A percentile compares a stretch with the other conserved stretches of the same genome.
Evolutionary conservation across 1,140 invertebrate genomes (phyloP).

Genomic region (Trichonephila inaurata): DNA sequence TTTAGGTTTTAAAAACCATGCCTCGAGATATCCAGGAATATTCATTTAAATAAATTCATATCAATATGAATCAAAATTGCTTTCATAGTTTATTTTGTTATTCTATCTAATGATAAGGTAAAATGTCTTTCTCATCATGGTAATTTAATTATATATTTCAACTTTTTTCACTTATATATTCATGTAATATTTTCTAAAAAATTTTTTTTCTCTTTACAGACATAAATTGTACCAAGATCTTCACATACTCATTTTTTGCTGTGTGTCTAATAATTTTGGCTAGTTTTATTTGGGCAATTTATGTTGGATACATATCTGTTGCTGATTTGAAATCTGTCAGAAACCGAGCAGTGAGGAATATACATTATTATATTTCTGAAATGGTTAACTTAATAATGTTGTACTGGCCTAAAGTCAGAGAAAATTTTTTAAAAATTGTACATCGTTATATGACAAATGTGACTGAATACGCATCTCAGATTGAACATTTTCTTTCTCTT

Average conservation of each 20-base stretch:
- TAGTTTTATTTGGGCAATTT: neutral
- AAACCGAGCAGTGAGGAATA: neutral
- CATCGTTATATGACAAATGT: conserved; percentile 41
- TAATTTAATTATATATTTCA: no score
- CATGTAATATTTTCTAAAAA: neutral
- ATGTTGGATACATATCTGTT: neutral
- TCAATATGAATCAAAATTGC: no score
- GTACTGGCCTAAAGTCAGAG: conserved; percentile 20
- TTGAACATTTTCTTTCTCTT: conserved; percentile 29
- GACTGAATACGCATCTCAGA: conserved; percentile 51
- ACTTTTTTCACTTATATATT: neutral
- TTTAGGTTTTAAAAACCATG: no score
- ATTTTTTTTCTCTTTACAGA: conserved; percentile 10
- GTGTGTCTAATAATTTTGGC: neutral
- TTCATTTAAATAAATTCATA: no score
- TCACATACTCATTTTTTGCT: conserved; percentile 3
- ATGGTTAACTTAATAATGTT: neutral
- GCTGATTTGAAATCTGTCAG: neutral
- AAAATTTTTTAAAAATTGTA: conserved; percentile 14
- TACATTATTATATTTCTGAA: neutral
- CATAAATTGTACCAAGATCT: neutral
- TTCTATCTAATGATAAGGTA: no score
- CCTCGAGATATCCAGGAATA: no score
- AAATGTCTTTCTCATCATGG: no score
- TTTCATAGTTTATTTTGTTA: no score